Evolutionary conservation across 2,888 invertebrate genomes (phyloP).

Genomic region (Phortica magna): DNA sequence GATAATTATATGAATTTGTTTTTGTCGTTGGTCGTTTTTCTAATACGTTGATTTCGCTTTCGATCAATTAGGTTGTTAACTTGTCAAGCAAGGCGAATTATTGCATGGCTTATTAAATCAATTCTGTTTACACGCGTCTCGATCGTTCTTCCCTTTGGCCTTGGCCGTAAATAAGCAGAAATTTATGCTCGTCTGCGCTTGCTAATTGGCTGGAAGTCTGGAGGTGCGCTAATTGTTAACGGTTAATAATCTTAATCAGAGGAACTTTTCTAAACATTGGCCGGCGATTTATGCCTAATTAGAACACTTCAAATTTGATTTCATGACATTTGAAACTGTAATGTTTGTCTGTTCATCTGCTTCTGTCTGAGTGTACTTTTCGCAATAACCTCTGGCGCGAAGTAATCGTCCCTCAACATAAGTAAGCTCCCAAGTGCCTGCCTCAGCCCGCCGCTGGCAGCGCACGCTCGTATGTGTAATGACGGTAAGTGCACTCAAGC

Average conservation of each 20-base stretch:
- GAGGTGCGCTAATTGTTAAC: slow-evolving; percentile 28
- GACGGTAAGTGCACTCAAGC: background rate
- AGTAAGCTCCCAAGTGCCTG: no score
- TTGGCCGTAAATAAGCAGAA: background rate
- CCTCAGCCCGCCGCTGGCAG: no score
- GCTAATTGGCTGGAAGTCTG: slow-evolving; percentile 39
- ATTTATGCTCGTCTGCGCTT: background rate
- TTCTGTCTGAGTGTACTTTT: no score
- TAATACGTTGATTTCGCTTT: background rate
- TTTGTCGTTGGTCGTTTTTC: background rate
- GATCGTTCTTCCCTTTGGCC: background rate
- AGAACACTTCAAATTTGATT: background rate
- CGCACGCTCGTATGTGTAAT: no score
- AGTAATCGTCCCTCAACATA: no score
- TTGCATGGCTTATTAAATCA: slow-evolving; percentile 10
- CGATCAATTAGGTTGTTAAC: slow-evolving; percentile 24
- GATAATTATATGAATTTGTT: slow-evolving; percentile 16
- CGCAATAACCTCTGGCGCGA: no score
- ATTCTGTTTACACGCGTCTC: background rate
- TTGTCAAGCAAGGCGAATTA: slow-evolving; percentile 18
- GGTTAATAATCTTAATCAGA: background rate
- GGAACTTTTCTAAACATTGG: background rate
- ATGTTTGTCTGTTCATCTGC: no score
- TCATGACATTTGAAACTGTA: no score
- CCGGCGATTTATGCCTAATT: background rate